Evolutionary conservation across 2,113 vertebrate genomes (phyloP).

Genomic region (Enhydra lutris): DNA sequence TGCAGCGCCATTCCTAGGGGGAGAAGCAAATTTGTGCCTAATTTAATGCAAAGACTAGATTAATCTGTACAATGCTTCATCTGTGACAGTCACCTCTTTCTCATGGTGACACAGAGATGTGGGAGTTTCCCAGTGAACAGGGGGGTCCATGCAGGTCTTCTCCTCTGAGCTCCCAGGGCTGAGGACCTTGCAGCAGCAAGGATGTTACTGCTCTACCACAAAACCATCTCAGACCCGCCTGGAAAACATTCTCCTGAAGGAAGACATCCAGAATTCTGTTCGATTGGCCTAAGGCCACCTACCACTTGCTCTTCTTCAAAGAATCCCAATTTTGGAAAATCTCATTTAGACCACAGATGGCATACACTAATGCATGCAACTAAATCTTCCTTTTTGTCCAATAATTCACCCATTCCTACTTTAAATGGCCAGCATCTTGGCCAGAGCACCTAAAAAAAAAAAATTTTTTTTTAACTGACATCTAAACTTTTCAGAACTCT

Average conservation of each 20-base stretch:
- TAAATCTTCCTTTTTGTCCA: background rate
- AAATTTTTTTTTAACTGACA: background rate
- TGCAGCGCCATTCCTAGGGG: background rate
- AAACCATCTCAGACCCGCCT: background rate
- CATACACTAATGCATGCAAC: background rate
- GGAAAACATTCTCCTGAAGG: background rate
- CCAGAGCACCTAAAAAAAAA: background rate
- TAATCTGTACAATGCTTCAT: background rate
- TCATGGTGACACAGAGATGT: background rate
- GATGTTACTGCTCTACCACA: background rate
- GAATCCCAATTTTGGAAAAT: background rate
- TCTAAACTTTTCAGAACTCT: background rate
- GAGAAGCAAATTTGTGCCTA: background rate
- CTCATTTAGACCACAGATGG: background rate
- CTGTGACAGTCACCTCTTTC: background rate
- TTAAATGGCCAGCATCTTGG: background rate
- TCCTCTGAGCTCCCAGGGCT: background rate
- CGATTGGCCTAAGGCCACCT: background rate
- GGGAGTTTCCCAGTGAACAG: background rate
- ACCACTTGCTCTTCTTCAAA: background rate
- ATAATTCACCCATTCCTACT: background rate
- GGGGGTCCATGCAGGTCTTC: background rate
- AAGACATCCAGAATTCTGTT: background rate
- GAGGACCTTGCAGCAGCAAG: background rate
- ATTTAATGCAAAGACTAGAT: slow-evolving; percentile 9